These are phyloP conservation scores for Pocillopora damicornis DNA, from an alignment of 64 coral and sea anemone genomes.

Conservation along the genomic window DNA sequence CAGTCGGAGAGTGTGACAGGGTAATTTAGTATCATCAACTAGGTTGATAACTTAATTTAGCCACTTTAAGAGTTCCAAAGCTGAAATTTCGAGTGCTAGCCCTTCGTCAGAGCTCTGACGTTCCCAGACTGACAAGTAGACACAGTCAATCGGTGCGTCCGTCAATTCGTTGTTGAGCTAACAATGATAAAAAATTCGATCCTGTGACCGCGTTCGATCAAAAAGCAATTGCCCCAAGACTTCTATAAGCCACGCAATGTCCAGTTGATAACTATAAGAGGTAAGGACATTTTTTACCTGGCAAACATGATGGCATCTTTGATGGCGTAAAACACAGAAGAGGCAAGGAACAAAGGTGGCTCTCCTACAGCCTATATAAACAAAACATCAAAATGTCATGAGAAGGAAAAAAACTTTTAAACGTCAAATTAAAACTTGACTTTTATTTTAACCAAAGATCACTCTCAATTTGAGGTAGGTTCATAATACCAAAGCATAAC, in stretches of 20 bases:
- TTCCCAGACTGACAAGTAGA: too few relatives aligned
- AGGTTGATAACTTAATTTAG: too few relatives aligned
- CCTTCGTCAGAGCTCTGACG: too few relatives aligned
- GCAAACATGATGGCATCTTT: conserved; percentile 78
- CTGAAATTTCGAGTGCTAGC: too few relatives aligned
- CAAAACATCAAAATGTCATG: not conserved
- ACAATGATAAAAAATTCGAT: not conserved
- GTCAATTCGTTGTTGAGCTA: too few relatives aligned
- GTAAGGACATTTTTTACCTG: conserved; percentile 34
- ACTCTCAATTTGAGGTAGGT: too few relatives aligned
- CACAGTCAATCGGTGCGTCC: too few relatives aligned
- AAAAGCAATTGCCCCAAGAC: not conserved
- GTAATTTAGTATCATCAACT: too few relatives aligned
- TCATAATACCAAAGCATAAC: too few relatives aligned
- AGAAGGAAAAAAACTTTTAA: not conserved
- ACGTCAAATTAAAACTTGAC: not conserved
- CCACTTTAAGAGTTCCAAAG: too few relatives aligned
- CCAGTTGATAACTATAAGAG: not conserved
- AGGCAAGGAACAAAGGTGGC: conserved; percentile 75
- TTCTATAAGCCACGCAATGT: not conserved
- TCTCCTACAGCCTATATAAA: conserved; percentile 71
- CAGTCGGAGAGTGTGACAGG: too few relatives aligned
- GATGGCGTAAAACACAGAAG: conserved; percentile 88
- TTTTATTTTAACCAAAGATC: too few relatives aligned
- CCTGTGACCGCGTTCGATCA: not conserved